Percentiles rank a stretch among this genome's conserved stretches.
These are phyloP conservation scores for Brachyrhaphis roseni DNA, from an alignment of 2,797 vertebrate species.

Conservation along the genomic window DNA sequence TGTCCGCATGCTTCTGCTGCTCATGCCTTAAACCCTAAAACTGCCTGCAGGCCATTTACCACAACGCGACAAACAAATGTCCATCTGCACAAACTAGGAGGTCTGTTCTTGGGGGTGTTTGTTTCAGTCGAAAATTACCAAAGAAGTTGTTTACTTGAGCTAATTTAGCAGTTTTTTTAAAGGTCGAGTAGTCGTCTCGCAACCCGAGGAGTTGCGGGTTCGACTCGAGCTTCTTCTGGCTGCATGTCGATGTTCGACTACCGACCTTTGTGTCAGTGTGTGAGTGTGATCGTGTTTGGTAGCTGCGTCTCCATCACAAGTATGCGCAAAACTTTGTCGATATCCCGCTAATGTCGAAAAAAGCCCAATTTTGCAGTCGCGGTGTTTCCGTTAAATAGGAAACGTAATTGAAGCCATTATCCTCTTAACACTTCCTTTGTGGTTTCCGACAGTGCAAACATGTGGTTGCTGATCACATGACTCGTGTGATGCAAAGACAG, in stretches of 20 bases:
- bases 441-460: too few relatives aligned
- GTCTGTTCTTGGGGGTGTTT: slow-evolving; percentile 5
- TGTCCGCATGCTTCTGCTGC: slow-evolving; percentile 38
- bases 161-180: background rate
- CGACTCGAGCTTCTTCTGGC: background rate
- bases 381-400: too few relatives aligned
- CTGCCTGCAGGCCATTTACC: slow-evolving; percentile 19
- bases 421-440: too few relatives aligned
- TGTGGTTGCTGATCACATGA: too few relatives aligned
- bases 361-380: too few relatives aligned
- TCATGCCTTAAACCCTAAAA: slow-evolving; percentile 30
- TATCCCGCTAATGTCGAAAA: too few relatives aligned
- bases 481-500: too few relatives aligned
- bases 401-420: too few relatives aligned
- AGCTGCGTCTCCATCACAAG: too few relatives aligned
- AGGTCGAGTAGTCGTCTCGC: background rate
- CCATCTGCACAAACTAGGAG: slow-evolving; percentile 28
- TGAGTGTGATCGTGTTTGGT: background rate
- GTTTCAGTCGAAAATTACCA: background rate
- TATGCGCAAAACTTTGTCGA: too few relatives aligned
- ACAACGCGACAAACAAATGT: slow-evolving; percentile 44
- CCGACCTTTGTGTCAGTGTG: background rate
- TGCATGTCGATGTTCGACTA: background rate
- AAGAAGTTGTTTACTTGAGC: background rate
- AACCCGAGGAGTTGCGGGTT: background rate